A percentile compares a stretch with the other conserved stretches of the same genome.
phyloP scores from a whole-genome alignment of 2,888 invertebrate species.

The Orchestes rusci region DNA sequence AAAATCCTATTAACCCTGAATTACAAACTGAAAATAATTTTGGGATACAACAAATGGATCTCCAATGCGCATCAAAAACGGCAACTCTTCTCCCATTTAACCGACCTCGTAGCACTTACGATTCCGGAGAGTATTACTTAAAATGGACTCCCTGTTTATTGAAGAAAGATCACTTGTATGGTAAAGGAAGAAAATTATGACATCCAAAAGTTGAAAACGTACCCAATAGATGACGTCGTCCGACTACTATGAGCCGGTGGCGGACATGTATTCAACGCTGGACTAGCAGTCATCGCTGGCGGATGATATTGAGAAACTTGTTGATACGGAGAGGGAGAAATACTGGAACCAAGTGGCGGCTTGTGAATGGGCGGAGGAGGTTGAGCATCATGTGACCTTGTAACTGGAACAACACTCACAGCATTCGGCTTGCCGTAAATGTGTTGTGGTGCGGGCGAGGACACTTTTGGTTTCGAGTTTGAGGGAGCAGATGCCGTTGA shows the following conservation, averaged over 20 bases:
- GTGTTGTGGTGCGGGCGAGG: constrained; percentile 69
- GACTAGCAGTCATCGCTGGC: constrained; percentile 37
- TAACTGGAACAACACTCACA: constrained; percentile 50
- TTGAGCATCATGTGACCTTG: constrained; percentile 15
- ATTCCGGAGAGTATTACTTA: too few species aligned
- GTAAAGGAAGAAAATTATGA: too few species aligned
- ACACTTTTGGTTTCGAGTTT: constrained; percentile 59
- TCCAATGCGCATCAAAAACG: too few species aligned
- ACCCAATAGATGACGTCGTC: constrained; percentile 24
- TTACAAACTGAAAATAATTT: too few species aligned
- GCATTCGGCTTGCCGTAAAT: constrained; percentile 62
- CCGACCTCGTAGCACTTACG: too few species aligned
- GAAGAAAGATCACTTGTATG: too few species aligned
- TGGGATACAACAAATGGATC: too few species aligned
- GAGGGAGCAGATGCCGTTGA: constrained; percentile 44
- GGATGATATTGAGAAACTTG: constrained; percentile 40
- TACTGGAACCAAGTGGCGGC: constrained; percentile 39
- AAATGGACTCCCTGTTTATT: too few species aligned
- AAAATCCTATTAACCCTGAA: too few species aligned
- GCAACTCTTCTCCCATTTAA: too few species aligned
- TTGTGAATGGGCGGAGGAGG: constrained; percentile 52
- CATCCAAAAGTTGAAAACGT: neutral
- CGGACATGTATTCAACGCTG: constrained; percentile 42
- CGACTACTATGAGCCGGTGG: constrained; percentile 51
- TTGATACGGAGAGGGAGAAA: constrained; percentile 50